Conservation (phyloP, 2,113 vertebrate species). For the Toxotes chatareus region DNA sequence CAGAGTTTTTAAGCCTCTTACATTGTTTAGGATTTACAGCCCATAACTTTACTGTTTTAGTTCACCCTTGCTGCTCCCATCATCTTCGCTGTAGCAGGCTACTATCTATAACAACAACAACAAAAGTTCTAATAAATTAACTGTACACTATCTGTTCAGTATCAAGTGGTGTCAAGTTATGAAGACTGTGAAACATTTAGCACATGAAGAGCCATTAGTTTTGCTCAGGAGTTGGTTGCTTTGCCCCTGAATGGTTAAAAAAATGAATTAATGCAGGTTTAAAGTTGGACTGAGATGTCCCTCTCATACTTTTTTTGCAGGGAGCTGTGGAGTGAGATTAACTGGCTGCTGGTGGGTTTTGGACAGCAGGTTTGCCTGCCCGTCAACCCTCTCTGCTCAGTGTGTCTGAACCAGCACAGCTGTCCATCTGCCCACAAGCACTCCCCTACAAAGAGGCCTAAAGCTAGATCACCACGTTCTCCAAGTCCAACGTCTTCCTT, state of each 20-base stretch:
- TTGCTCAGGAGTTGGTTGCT: not conserved
- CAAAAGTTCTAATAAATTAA: too few species aligned
- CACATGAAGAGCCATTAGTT: too few species aligned
- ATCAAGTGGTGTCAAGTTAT: too few species aligned
- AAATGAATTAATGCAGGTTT: not conserved
- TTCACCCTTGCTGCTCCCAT: too few species aligned
- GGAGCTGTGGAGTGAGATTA: slow-evolving; percentile 94
- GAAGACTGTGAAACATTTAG: too few species aligned
- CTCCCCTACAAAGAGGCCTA: slow-evolving; percentile 76
- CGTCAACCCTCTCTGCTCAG: slow-evolving; percentile 86
- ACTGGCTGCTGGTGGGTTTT: slow-evolving; percentile 95
- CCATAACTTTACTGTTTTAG: too few species aligned
- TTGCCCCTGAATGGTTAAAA: not conserved
- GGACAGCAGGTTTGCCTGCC: slow-evolving; percentile 96
- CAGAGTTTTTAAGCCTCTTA: too few species aligned
- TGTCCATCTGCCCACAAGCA: slow-evolving; percentile 88
- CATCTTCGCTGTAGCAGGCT: too few species aligned
- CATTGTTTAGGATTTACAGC: too few species aligned
- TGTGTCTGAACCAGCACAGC: slow-evolving; percentile 90
- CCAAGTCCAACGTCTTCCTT: not conserved
- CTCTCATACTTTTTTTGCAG: slow-evolving; percentile 74
- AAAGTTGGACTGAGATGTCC: not conserved
- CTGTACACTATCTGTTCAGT: too few species aligned
- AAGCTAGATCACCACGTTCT: slow-evolving; percentile 40
- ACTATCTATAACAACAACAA: too few species aligned